Evolutionary conservation across 2,888 invertebrate genomes (phyloP), one percentile per base, ranked within the genome.

Genomic region (Frankliniella intonsa): DNA sequence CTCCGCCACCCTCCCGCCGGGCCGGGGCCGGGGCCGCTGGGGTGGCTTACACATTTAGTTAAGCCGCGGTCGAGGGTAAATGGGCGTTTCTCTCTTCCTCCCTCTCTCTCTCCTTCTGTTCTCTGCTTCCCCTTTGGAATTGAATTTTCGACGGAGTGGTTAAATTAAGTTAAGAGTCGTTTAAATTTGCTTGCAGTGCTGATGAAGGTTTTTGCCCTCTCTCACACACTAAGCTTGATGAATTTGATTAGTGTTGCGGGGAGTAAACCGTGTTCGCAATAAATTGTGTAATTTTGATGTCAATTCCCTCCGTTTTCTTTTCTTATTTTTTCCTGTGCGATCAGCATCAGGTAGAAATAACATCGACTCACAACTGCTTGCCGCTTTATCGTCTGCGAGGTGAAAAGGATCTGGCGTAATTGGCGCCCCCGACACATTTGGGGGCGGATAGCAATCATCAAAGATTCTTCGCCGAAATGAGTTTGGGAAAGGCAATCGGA

Each of bases 401-500:
- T 62, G 62, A 17, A 62, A 62, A 62, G 62, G 62, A 62, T 62
- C 62, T 7, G 62, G 62, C n/a, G 62, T 62, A 62, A 62, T 62
- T 62, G 62, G 19, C n/a, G 62, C 11, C 62, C 62, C n/a, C 62
- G 62, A 62, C 62, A 62, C 62, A n/a, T 62, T 62, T 19, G 62
- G 62, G 19, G n/a, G 17, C 62, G 62, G 62, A 62, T n/a, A 7
- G 62, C 55, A 17, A 55, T 62, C 62, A 62, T 62, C 62, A 62
- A 62, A 62, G 62, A 62, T 62, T 62, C 62, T 62, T 62, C 62
- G 62, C 62, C 62, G 62, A 62, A 62, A 17, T n/a, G 62, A n/a
- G 19, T 62, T n/a, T 62, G 38, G 38, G 38, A 38, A 38, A 38
- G 38, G 38, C 38, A 38, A 38, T 38, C 38, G 38, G 38, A 38